A percentile compares a stretch with the other conserved stretches of the same genome.
Evolutionary conservation across 1,140 invertebrate species (phyloP).

Genomic region (Saccostrea cuccullata): DNA sequence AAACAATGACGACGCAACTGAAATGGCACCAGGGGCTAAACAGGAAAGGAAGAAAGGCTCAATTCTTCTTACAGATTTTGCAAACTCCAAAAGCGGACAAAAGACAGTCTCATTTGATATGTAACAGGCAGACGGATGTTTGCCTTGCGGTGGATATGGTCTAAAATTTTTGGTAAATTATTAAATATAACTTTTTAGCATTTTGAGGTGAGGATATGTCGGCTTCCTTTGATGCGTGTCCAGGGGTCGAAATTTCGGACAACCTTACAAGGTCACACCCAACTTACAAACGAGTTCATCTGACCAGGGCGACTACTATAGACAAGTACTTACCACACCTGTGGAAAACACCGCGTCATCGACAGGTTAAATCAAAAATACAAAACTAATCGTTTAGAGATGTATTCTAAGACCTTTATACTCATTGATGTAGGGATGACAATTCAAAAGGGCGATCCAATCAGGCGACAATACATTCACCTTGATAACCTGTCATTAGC

Average conservation of each 20-base stretch:
- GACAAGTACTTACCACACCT: conserved; percentile 21
- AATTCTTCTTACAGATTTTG: neutral
- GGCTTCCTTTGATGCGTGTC: conserved; percentile 18
- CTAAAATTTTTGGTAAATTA: neutral
- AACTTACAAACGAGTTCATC: neutral
- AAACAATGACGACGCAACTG: neutral
- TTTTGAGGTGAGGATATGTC: neutral
- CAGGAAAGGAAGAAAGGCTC: neutral
- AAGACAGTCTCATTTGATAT: neutral
- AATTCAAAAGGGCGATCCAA: neutral
- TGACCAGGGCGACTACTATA: neutral
- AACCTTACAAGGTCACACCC: conserved; percentile 10
- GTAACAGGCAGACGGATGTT: neutral
- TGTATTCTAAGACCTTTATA: neutral
- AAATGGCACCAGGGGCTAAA: neutral
- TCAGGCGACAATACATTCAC: neutral
- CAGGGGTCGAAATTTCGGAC: neutral
- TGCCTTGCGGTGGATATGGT: neutral
- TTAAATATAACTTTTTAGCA: conserved; percentile 1
- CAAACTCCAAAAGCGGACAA: neutral
- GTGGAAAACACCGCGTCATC: conserved; percentile 1
- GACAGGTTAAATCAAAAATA: conserved; percentile 8
- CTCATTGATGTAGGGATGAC: neutral
- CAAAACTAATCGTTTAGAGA: conserved; percentile 11
- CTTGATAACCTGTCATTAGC: neutral